phyloP scores from a whole-genome alignment of 2,888 invertebrate genomes.

The Apotomis betuletana region DNA sequence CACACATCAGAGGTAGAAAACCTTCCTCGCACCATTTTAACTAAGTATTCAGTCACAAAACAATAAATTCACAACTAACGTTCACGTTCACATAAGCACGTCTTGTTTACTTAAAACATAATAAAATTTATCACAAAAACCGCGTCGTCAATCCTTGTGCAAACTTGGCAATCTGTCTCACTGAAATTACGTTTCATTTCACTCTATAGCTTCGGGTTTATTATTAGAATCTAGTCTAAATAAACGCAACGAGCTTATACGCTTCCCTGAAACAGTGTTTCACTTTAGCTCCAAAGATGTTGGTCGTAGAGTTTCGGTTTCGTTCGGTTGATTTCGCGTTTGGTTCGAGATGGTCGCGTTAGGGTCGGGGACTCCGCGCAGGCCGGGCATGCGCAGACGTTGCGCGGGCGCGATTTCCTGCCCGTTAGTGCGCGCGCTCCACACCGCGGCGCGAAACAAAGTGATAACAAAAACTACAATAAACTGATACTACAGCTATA shows the following conservation, averaged over 20 bases:
- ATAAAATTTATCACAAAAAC: conserved; percentile 67
- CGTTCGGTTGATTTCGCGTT: conserved; percentile 73
- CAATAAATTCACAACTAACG: conserved; percentile 53
- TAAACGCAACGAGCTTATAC: conserved; percentile 45
- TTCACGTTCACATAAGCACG: conserved; percentile 39
- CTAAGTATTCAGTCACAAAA: conserved; percentile 48
- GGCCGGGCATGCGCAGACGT: conserved; percentile 64
- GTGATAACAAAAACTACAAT: conserved; percentile 75
- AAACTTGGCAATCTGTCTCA: conserved; percentile 73
- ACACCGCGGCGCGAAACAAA: conserved; percentile 70
- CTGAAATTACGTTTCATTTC: conserved; percentile 71
- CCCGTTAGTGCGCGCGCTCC: conserved; percentile 65
- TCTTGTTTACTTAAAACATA: conserved; percentile 63
- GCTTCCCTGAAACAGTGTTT: conserved; percentile 42
- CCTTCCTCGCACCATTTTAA: conserved; percentile 78
- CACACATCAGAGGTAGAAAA: conserved; percentile 79
- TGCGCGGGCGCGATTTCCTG: conserved; percentile 53
- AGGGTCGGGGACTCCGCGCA: conserved; percentile 66
- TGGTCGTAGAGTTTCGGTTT: conserved; percentile 57
- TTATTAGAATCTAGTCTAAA: conserved; percentile 68
- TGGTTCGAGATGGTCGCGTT: conserved; percentile 63
- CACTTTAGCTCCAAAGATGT: conserved; percentile 55
- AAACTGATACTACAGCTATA: conserved; percentile 52
- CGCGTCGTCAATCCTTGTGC: conserved; percentile 66
- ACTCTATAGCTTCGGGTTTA: conserved; percentile 65